Base-by-base conservation (phyloP, 2,888 invertebrate species). In the Drosophila atripex region DNA sequence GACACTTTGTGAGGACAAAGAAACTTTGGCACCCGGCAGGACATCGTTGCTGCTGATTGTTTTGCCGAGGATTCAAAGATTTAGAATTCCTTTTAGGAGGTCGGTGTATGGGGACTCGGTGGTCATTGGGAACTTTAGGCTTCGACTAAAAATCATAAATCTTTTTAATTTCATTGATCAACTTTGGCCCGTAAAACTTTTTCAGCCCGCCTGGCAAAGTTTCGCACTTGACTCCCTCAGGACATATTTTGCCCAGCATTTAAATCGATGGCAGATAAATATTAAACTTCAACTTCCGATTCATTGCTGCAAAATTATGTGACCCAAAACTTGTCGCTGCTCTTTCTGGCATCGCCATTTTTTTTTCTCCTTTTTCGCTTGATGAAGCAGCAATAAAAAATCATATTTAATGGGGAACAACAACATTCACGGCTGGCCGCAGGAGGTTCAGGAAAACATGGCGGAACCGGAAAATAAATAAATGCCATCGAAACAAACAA, bases 161-260 rank as follows among this genome's bases (percentile, higher is more conserved):
- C 88, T 84, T 84, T 83, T 84, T 87, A 87, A 84, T 85, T 87
- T 84, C 83, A 86, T 87, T 84, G 84, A 86, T 86, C 86, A 86
- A 84, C 78, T 86, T 83, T 76, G 45, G 51, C 28, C 71, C 35
- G 47, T 16, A 57, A 83, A 79, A 53, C 71, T 79, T 78, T 61
- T 50, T 41, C 23, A 7, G 14, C 16, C 30, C 7, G 46, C 46
- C 7, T 21, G 45, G 51, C 59, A 86, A 82, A 76, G 75, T 82
- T 86, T 82, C 86, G 84, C 86, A 78, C 86, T 82, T 73, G 75
- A 84, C 50, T 84, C 86, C 82, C 86, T 54, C 66, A 63, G 82
- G 82, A 78, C 78, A 75, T 76, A 86, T 84, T 78, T 54, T 41
- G 50, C 39, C 59, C 79, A 86, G 78, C 84, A 78, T 85, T 84